Base-by-base conservation (phyloP, 2,113 vertebrate species). In the Elephantulus edwardii region DNA sequence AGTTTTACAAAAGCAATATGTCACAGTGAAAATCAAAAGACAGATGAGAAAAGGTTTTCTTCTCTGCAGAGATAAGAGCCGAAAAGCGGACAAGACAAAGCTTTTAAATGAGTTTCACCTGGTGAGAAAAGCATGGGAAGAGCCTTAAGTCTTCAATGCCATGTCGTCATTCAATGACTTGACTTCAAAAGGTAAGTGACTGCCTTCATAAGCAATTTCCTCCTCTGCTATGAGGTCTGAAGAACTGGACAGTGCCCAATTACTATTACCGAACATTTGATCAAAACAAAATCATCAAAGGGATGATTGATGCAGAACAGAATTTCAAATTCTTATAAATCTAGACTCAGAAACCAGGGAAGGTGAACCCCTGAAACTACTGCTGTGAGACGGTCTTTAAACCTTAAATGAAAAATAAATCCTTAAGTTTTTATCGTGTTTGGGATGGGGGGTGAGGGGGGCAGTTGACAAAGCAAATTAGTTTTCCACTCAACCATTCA, bases 21-120 rank as follows among this genome's bases (percentile, higher is more conserved):
- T 68, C 83, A 77, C 12, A 46, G 33, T 58, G 44, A 54, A 86
- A 94, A 56, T 56, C 54, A 84, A 82, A 90, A 81, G 80, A 33
- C 4, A 28, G 20, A 24, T 44, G 46, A 94, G 28, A 46, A 85
- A 72, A 44, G 40, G 5, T 58, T 88, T 79, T 54, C 17, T 72
- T 80, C 75, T 72, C 5, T 33, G 44, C 33, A 80, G 14, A 77
- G 52, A 86, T 35, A 28, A 40, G 66, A n/a, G 30, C 56, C 84
- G 48, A 79, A 40, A 90, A 86, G 68, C 3, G 9, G 8, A 35
- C 17, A 68, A 70, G 68, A 78, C n/a, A 48, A 42, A 71, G 60
- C 76, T 90, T 84, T 74, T 30, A 30, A 60, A 62, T 64, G 24
- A 42, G 17, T 28, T 50, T 79, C 19, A 3, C 20, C 19, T 52